Base-by-base conservation (phyloP, 2,888 invertebrate species). In the Stenurella melanura region DNA sequence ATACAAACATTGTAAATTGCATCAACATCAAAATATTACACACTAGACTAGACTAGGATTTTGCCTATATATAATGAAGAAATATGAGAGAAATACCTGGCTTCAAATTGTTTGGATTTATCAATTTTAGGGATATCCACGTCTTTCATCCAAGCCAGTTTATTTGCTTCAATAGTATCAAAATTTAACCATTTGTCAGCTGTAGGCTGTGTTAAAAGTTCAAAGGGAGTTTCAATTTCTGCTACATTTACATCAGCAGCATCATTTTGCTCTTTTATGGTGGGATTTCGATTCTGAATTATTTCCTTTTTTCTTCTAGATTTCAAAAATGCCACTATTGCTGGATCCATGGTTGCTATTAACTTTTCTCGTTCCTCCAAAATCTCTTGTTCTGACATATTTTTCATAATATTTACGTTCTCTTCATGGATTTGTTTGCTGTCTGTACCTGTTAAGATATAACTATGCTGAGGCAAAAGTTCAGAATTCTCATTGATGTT, bases 141-240 rank as follows among this genome's bases (percentile, higher is more conserved):
- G 68, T 92, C 89, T 87, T 94, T 94, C 92, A 96, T 96, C 98
- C 98, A 98, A 85, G 95, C 93, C 18, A 98, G 88, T 88, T 98
- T 98, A 81, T 96, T 95, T 80, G 92, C 92, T 89, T 98, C 98
- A 60, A 97, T 88, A n/a, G 93, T 91, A 88, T 96, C 93, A 92
- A 98, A 98, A 87, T 97, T 93, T 0, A 97, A 87, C 96, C 96
- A 97, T 66, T 93, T 93, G 77, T 93, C 92, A 0, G 93, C 88
- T 78, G 93, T 90, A 21, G 94, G 92, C 81, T 92, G 91, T 17
- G 91, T 90, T 6, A 94, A 84, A 38, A 94, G 88, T 85, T 93
- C 92, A 17, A 81, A 77, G 0, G 87, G 77, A 84, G 91, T 90
- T n/a, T 92, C 92, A 85, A 92, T 90, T 54, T 91, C 85, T 15